A percentile compares a stretch with the other conserved stretches of the same genome.
Conservation (phyloP, 2,797 vertebrate species). For the Moxostoma hubbsi region DNA sequence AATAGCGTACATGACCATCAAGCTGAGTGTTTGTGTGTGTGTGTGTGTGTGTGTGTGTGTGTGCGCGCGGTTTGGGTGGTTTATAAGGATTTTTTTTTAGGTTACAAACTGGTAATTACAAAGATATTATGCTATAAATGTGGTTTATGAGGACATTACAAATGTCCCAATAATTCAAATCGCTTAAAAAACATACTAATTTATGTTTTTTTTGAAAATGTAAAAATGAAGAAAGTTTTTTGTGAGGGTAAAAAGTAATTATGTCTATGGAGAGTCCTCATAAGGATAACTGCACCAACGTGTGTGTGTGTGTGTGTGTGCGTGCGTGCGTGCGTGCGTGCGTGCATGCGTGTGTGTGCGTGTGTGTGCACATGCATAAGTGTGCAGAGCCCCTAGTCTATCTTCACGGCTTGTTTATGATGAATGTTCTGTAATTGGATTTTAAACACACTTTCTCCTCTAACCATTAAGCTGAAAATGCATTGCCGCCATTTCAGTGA, state of each 20-base stretch:
- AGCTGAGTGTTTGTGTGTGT: not conserved
- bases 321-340: not conserved
- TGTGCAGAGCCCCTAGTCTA: slow-evolving; percentile 19
- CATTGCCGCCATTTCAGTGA: slow-evolving; percentile 66
- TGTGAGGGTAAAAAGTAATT: too few relatives aligned
- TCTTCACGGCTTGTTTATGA: slow-evolving; percentile 47
- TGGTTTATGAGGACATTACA: too few relatives aligned
- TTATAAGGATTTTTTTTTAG: too few relatives aligned
- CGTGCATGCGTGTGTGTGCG: not conserved
- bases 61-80: too few relatives aligned
- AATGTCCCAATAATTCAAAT: too few relatives aligned
- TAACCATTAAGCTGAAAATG: slow-evolving; percentile 72
- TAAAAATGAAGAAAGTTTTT: too few relatives aligned
- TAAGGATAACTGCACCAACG: too few relatives aligned
- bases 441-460: slow-evolving; percentile 79
- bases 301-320: not conserved
- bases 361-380: not conserved
- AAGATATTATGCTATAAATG: too few relatives aligned
- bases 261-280: too few relatives aligned
- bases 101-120: too few relatives aligned
- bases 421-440: slow-evolving; percentile 57
- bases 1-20: slow-evolving; percentile 27
- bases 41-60: not conserved
- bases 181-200: too few relatives aligned
- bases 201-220: too few relatives aligned